A percentile compares a stretch with the other conserved stretches of the same genome.
These are phyloP conservation scores for Torymus aiolomorphi DNA, from an alignment of 2,888 invertebrate species.

Conservation along the genomic window DNA sequence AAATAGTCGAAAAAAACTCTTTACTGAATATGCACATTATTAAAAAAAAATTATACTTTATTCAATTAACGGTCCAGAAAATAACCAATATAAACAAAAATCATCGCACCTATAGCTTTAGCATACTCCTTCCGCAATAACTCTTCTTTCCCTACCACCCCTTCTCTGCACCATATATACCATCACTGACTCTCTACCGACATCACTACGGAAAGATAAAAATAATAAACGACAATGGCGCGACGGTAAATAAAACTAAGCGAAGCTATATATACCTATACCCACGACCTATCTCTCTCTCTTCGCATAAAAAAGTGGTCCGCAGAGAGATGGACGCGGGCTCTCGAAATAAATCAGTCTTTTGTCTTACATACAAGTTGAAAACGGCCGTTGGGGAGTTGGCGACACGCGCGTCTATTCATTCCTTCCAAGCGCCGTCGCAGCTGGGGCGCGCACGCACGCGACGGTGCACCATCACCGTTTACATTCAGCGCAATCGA, in stretches of 20 bases:
- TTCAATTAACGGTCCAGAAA: no score
- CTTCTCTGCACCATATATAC: no score
- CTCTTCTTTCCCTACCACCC: no score
- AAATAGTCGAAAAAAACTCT: no score
- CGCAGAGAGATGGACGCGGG: conserved; percentile 68
- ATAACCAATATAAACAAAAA: no score
- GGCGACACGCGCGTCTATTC: conserved; percentile 57
- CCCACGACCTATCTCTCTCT: no score
- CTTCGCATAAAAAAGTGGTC: conserved; percentile 65
- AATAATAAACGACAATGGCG: not conserved
- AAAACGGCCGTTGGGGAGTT: conserved; percentile 71
- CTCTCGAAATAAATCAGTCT: conserved; percentile 70
- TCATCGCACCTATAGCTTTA: no score
- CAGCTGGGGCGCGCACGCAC: conserved; percentile 29
- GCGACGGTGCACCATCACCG: conserved; percentile 48
- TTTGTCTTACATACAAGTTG: conserved; percentile 68
- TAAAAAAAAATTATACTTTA: no score
- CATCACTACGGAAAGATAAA: not conserved
- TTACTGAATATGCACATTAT: no score
- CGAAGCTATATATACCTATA: no score
- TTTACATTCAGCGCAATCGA: conserved; percentile 48
- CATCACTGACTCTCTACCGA: no score
- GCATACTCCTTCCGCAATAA: no score
- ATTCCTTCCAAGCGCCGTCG: conserved; percentile 33
- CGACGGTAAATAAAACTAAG: not conserved